Base-by-base conservation (phyloP, 2,888 invertebrate genomes). In the Aspidapion aeneum region DNA sequence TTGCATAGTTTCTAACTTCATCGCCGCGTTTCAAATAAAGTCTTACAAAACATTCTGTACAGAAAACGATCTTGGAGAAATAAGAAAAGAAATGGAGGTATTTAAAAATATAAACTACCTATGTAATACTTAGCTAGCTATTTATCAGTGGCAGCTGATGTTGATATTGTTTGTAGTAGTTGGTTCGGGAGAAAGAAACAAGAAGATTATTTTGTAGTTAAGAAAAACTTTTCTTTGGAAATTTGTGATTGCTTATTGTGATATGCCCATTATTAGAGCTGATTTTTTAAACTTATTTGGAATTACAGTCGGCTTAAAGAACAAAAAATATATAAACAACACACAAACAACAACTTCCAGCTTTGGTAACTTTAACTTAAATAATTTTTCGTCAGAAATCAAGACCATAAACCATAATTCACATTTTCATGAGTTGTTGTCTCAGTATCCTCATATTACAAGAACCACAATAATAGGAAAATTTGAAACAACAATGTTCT, bases 221-320 rank as follows among this genome's bases (percentile, higher is more conserved):
- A 17, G n/a, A 16, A 52, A 18, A 52, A 52, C 17, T 52, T 52
- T 52, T 52, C 17, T 18, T 18, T 52, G n/a, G 54, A 52, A 52
- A 7, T 52, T 52, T 52, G 54, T 52, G 3, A 52, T 52, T 18
- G 54, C 54, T 52, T 7, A 18, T 16, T 52, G 54, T 16, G 54
- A 52, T 18, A 52, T 52, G 18, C 54, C 54, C 17, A 52, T 52
- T 16, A 52, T 52, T 18, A 16, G 54, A 52, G 54, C 54, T 52
- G 54, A 52, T 52, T 52, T 52, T 52, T 18, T 52, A 7, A 7
- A 52, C 3, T 18, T 17, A 52, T 52, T 52, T 49, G 49, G 49
- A 49, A 49, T 49, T 49, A 12, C 16, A 16, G 49, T 16, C 12
- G 49, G 16, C 16, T 16, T 49, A 12, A 49, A 49, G 16, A 49